phyloP scores from a whole-genome alignment of 2,113 vertebrate species.

The Ardeotis arabs region DNA sequence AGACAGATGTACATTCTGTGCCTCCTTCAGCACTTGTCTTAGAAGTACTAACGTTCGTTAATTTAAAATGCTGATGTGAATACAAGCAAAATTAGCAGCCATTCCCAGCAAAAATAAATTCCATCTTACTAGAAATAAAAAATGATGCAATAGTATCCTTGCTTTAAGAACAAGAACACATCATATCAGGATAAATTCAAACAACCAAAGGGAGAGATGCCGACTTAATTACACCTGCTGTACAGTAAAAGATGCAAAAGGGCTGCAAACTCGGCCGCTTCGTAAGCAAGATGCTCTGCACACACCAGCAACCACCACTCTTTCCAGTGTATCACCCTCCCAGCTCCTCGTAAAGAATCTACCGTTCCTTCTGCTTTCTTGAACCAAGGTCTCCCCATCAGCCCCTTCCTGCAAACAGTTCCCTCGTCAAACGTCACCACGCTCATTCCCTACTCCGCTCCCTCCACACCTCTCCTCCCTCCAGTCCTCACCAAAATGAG shows the following conservation, averaged over 20 bases:
- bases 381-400: rapidly evolving
- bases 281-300: neutral
- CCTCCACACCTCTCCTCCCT: neutral
- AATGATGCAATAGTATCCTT: neutral
- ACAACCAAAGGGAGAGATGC: neutral
- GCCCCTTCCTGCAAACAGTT: neutral
- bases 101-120: neutral
- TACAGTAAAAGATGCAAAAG: neutral
- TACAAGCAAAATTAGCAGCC: neutral
- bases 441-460: neutral
- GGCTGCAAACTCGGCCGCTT: neutral
- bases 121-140: neutral
- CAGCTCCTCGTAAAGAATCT: neutral
- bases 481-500: neutral
- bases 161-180: neutral
- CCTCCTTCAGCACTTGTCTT: neutral
- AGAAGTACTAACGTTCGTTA: neutral
- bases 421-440: neutral
- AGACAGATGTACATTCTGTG: neutral
- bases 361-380: neutral
- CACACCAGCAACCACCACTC: neutral
- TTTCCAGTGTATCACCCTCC: neutral
- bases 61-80: neutral
- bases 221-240: neutral
- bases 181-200: neutral